These are phyloP conservation scores for Iphiclides podalirius DNA, from an alignment of 2,888 invertebrate genomes.

Conservation along the genomic window DNA sequence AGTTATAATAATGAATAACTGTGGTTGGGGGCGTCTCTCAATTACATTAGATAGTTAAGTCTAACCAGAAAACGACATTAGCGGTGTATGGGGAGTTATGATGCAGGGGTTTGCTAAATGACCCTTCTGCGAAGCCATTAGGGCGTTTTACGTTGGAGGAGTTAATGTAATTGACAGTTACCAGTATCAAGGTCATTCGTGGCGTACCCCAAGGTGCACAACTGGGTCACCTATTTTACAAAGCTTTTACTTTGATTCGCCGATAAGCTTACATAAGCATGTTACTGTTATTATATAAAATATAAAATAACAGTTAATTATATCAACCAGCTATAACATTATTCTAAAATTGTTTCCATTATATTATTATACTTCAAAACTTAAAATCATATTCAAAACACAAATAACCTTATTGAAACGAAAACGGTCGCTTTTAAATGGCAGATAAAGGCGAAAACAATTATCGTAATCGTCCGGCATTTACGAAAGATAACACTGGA, in stretches of 20 bases:
- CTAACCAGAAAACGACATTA: background rate
- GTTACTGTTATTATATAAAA: too few relatives aligned
- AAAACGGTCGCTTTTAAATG: too few relatives aligned
- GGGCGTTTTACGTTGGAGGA: background rate
- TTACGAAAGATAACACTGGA: background rate
- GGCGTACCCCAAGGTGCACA: background rate
- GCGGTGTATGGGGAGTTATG: background rate
- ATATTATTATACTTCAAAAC: background rate
- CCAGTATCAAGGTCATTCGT: background rate
- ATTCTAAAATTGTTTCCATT: too few relatives aligned
- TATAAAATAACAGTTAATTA: too few relatives aligned
- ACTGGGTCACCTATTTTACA: slow-evolving; percentile 9
- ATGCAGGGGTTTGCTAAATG: background rate
- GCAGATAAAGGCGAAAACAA: background rate
- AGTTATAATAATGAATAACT: too few relatives aligned
- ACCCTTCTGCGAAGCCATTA: slow-evolving; percentile 8
- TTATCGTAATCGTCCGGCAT: slow-evolving; percentile 7
- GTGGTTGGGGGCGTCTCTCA: background rate
- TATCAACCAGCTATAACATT: too few relatives aligned
- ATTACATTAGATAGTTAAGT: slow-evolving; percentile 9
- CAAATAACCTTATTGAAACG: too few relatives aligned
- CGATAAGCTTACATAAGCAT: background rate
- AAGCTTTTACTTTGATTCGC: background rate
- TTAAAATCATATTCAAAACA: background rate
- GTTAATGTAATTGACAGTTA: slow-evolving; percentile 8